A percentile compares a stretch with the other conserved stretches of the same genome.
Conservation (phyloP, 2,888 invertebrate species). For the Ferrisia virgata region DNA sequence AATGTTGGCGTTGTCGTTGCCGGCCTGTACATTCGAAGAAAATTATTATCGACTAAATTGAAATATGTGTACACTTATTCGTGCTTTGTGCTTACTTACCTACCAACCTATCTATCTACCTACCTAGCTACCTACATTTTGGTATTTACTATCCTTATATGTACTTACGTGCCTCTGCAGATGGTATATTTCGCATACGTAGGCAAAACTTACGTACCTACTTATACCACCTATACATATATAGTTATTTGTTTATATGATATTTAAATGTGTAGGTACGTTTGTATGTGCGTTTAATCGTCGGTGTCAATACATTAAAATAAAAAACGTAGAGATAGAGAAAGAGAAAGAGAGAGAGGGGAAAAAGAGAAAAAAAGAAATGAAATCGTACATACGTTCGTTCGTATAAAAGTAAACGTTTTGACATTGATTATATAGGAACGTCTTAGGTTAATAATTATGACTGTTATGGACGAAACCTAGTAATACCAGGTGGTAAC, state of each 20-base stretch:
- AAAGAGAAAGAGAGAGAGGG: too few species aligned
- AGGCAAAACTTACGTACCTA: neutral
- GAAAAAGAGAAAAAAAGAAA: too few species aligned
- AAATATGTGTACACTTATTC: neutral
- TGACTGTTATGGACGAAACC: neutral
- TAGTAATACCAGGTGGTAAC: neutral
- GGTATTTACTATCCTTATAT: too few species aligned
- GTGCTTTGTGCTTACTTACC: neutral
- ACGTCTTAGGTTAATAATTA: neutral
- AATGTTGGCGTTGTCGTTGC: neutral
- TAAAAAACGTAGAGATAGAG: too few species aligned
- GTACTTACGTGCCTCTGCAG: neutral
- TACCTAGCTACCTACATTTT: too few species aligned
- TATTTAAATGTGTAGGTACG: too few species aligned
- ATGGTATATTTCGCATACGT: neutral
- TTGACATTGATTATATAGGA: neutral
- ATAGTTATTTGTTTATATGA: neutral
- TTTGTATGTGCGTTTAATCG: neutral
- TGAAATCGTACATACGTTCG: neutral
- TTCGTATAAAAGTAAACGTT: neutral
- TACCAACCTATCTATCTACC: neutral
- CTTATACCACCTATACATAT: too few species aligned
- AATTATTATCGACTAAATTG: conserved; percentile 18
- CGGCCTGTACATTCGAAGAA: neutral
- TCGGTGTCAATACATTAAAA: conserved; percentile 10